Percentiles rank a stretch among this genome's conserved stretches.
These are phyloP conservation scores for Azemiops feae DNA, from an alignment of 2,113 vertebrate genomes.

Conservation along the genomic window DNA sequence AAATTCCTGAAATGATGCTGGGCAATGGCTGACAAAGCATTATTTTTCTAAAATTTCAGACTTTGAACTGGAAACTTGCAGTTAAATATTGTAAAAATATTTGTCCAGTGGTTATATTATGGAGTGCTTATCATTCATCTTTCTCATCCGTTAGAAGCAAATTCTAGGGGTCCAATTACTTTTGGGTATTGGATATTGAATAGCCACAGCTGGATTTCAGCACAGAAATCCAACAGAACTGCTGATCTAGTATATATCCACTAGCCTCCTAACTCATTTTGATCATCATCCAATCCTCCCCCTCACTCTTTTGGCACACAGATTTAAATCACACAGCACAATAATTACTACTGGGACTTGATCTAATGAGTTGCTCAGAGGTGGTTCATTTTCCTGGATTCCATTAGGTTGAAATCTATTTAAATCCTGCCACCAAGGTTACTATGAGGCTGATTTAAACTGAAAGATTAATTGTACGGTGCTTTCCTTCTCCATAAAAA, in stretches of 20 bases:
- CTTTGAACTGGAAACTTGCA: not conserved
- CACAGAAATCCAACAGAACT: not conserved
- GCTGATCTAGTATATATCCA: not conserved
- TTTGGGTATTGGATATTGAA: not conserved
- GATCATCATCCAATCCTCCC: not conserved
- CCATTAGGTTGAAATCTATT: not conserved
- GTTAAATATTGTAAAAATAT: conserved; percentile 3
- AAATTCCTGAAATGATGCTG: not conserved
- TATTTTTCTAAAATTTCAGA: not conserved
- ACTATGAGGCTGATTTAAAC: not conserved
- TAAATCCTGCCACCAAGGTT: not conserved
- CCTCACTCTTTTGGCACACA: not conserved
- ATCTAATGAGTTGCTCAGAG: not conserved
- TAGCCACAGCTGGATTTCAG: conserved; percentile 6
- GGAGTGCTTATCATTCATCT: not conserved
- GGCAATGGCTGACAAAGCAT: not conserved
- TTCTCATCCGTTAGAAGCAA: not conserved
- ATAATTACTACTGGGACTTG: not conserved
- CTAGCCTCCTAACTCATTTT: not conserved
- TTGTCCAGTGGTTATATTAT: not conserved
- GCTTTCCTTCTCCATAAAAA: not conserved
- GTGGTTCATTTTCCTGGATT: not conserved
- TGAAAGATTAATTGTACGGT: not conserved
- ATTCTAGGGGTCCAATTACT: not conserved
- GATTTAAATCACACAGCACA: not conserved